These are phyloP conservation scores for Lucinisca nassula DNA, from an alignment of 2,888 invertebrate genomes.

Conservation along the genomic window DNA sequence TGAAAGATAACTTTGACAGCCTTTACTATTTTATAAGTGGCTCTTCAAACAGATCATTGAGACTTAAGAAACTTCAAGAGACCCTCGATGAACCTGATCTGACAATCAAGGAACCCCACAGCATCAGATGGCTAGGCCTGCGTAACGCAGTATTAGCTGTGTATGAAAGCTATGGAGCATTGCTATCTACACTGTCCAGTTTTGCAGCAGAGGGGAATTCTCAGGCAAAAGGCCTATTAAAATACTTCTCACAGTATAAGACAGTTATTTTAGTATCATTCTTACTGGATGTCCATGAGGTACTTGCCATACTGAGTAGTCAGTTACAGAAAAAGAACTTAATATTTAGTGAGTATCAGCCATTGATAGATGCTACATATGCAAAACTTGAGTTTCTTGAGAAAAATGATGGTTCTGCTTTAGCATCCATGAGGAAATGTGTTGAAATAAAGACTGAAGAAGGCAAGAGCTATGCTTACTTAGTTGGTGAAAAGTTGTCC, in stretches of 20 bases:
- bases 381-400: constrained; percentile 26
- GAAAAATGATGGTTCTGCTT: constrained; percentile 19
- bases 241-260: constrained; percentile 57
- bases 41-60: constrained; percentile 37
- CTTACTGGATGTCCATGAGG: constrained; percentile 59
- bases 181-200: constrained; percentile 52
- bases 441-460: constrained; percentile 4
- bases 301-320: constrained; percentile 32
- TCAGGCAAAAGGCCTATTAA: constrained; percentile 37
- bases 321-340: constrained; percentile 55
- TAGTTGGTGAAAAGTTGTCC: constrained; percentile 28
- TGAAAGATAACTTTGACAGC: constrained; percentile 56
- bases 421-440: constrained; percentile 21
- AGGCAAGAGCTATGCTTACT: not conserved
- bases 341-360: constrained; percentile 52
- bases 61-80: constrained; percentile 50
- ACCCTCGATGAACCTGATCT: constrained; percentile 58
- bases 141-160: constrained; percentile 61
- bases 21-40: constrained; percentile 60
- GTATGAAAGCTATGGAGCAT: constrained; percentile 41
- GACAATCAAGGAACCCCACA: constrained; percentile 58
- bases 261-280: constrained; percentile 43
- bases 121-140: constrained; percentile 63
- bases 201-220: constrained; percentile 51
- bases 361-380: constrained; percentile 41